Evolutionary conservation across 2,888 invertebrate species (phyloP).

Genomic region (Criorhina ranunculi): DNA sequence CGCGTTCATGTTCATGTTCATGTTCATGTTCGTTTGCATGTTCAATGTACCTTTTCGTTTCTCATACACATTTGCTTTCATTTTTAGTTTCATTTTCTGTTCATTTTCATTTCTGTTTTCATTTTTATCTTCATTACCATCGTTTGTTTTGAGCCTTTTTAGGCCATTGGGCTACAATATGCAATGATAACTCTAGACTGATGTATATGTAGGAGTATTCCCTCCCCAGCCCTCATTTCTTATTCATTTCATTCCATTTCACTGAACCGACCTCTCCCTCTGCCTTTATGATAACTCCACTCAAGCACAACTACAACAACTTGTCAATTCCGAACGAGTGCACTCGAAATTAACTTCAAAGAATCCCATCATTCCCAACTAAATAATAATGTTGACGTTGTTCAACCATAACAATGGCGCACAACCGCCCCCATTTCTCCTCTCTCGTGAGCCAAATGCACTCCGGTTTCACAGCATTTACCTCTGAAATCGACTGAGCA

Average conservation of each 20-base stretch:
- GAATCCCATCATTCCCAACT: background rate
- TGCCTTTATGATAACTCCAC: background rate
- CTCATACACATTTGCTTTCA: too few relatives aligned
- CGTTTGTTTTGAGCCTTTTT: too few relatives aligned
- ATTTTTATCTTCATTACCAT: too few relatives aligned
- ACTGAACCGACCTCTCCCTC: background rate
- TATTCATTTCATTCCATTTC: background rate
- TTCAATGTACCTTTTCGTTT: too few relatives aligned
- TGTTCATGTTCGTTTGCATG: too few relatives aligned
- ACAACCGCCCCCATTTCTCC: background rate
- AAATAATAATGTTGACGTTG: background rate
- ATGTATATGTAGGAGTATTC: too few relatives aligned
- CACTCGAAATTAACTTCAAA: constrained; percentile 9
- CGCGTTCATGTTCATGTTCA: too few relatives aligned
- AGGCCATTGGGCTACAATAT: too few relatives aligned
- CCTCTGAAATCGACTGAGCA: background rate
- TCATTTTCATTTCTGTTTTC: too few relatives aligned
- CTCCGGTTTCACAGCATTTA: background rate
- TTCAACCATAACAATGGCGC: background rate
- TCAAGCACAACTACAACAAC: background rate
- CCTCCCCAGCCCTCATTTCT: background rate
- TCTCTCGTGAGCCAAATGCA: background rate
- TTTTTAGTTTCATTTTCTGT: too few relatives aligned
- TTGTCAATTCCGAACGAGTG: background rate
- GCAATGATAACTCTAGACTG: too few relatives aligned